Evolutionary conservation across 2,113 vertebrate species (phyloP).

Genomic region (Clinocottus analis): DNA sequence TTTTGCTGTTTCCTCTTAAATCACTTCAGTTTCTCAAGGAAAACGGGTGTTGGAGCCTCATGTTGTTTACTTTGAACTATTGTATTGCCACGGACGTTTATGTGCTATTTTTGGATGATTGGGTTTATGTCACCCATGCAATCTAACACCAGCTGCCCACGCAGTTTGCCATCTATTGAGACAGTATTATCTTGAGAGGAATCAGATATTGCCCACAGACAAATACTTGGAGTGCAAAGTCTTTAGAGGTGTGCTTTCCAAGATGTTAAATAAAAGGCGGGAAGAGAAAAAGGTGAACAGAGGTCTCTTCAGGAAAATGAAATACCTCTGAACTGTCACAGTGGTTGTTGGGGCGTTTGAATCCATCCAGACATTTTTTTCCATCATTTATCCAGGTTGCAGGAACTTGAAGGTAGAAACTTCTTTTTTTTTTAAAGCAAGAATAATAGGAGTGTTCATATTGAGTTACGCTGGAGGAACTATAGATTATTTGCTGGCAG

Average conservation of each 20-base stretch:
- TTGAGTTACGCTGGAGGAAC: not conserved
- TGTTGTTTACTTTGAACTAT: constrained; percentile 53
- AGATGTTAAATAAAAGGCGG: constrained; percentile 30
- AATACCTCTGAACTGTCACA: not conserved
- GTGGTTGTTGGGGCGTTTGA: not conserved
- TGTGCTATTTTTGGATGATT: constrained; percentile 53
- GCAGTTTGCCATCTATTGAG: constrained; percentile 9
- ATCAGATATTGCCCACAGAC: constrained; percentile 37
- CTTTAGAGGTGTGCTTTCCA: constrained; percentile 23
- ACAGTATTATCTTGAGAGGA: constrained; percentile 15
- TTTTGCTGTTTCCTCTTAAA: constrained; percentile 38
- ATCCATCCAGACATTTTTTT: not conserved
- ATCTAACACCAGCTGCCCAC: not conserved
- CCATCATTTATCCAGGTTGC: not conserved
- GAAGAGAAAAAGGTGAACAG: not conserved
- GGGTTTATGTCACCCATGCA: constrained; percentile 38
- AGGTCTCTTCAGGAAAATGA: constrained; percentile 6
- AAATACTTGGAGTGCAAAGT: constrained; percentile 31
- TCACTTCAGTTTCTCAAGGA: constrained; percentile 29
- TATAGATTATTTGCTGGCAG: not conserved
- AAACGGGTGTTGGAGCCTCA: constrained; percentile 38
- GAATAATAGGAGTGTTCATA: not conserved
- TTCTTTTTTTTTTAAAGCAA: not conserved
- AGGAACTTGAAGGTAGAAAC: not conserved
- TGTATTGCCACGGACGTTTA: constrained; percentile 37